phyloP scores from a whole-genome alignment of 2,113 vertebrate species.

The Hemicordylus capensis region DNA sequence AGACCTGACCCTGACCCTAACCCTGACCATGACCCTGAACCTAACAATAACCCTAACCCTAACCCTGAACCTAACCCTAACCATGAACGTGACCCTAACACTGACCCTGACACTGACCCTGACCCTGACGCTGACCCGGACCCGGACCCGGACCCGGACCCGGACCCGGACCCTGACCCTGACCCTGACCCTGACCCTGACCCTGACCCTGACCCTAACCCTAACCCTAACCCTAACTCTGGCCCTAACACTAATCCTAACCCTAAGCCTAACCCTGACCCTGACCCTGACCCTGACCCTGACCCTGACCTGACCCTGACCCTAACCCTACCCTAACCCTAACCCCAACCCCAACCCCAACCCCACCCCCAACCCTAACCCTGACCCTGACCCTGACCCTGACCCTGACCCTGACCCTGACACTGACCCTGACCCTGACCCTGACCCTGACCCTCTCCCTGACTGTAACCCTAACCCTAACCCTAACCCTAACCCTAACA shows the following conservation, averaged over 20 bases:
- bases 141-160: background rate
- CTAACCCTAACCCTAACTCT: too few relatives aligned
- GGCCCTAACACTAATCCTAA: too few relatives aligned
- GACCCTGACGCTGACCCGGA: background rate
- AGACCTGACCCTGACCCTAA: too few relatives aligned
- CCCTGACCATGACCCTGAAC: background rate
- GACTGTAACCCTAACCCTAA: background rate
- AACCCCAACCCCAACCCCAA: too few relatives aligned
- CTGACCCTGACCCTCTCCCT: background rate
- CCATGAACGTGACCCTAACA: background rate
- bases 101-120: constrained; percentile 1
- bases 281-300: too few relatives aligned
- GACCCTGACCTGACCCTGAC: too few relatives aligned
- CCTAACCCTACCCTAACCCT: too few relatives aligned
- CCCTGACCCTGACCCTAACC: background rate
- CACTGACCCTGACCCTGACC: background rate
- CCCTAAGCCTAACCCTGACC: too few relatives aligned
- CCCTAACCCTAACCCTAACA: background rate
- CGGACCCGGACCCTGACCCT: constrained; percentile 8
- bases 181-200: constrained; percentile 9
- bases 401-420: too few relatives aligned
- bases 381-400: constrained; percentile 15
- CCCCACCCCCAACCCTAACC: too few relatives aligned
- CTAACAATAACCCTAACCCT: constrained; percentile 7
- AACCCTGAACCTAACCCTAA: background rate